phyloP scores from a whole-genome alignment of 2,113 vertebrate genomes.

The Rhinichthys klamathensis region DNA sequence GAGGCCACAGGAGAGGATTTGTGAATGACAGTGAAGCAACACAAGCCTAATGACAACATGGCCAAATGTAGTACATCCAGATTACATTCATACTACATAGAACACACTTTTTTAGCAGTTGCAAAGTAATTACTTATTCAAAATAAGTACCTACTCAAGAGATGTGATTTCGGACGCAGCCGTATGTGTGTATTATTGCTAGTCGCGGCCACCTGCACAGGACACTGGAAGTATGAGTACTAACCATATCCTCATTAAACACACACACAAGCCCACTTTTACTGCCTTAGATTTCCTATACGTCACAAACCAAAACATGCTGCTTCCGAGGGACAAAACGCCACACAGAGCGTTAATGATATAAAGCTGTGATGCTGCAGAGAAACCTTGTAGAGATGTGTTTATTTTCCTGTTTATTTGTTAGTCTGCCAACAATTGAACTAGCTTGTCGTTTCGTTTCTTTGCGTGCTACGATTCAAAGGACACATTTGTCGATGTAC shows the following conservation, averaged over 20 bases:
- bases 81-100: no score
- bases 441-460: slow-evolving; percentile 15
- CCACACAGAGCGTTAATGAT: slow-evolving; percentile 38
- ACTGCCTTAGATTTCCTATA: slow-evolving; percentile 24
- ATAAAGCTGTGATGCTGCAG: slow-evolving; percentile 26
- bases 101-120: no score
- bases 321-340: slow-evolving; percentile 6
- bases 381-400: slow-evolving; percentile 14
- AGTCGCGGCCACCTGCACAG: slow-evolving; percentile 33
- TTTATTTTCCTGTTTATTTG: slow-evolving; percentile 28
- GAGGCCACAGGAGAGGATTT: no score
- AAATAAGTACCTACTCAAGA: no score
- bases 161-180: no score
- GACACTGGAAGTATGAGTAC: slow-evolving; percentile 30
- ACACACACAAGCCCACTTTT: slow-evolving; percentile 36
- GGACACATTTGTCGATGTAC: not conserved
- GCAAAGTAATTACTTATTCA: no score
- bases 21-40: no score
- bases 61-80: no score
- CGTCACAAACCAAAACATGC: slow-evolving; percentile 41
- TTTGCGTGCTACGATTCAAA: slow-evolving; percentile 1
- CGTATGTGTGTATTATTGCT: not conserved
- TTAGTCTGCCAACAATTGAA: not conserved
- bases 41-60: no score
- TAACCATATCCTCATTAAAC: slow-evolving; percentile 40